A percentile compares a stretch with the other conserved stretches of the same genome.
Evolutionary conservation across 2,797 vertebrate genomes (phyloP).

Genomic region (Rousettus madagascariensis): DNA sequence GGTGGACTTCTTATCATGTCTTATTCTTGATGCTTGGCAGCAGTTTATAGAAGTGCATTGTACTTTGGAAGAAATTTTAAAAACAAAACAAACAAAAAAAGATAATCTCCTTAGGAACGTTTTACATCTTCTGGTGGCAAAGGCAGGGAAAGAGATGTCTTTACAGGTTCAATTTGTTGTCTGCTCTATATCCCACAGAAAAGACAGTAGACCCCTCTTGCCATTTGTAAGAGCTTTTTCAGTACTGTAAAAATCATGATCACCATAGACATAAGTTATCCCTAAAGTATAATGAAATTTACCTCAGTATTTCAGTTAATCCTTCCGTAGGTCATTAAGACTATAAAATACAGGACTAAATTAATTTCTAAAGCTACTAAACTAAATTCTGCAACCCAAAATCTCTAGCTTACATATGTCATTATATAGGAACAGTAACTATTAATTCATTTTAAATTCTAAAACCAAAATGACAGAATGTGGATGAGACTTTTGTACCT

Average conservation of each 20-base stretch:
- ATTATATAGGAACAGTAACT: not conserved
- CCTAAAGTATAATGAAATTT: not conserved
- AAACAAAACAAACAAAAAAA: not conserved
- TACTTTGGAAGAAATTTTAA: slow-evolving; percentile 20
- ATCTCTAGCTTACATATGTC: not conserved
- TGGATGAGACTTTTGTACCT: not conserved
- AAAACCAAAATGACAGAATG: not conserved
- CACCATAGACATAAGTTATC: not conserved
- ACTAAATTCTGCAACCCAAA: not conserved
- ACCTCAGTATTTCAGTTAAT: slow-evolving; percentile 30
- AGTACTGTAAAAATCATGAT: not conserved
- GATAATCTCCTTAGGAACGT: not conserved
- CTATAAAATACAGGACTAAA: slow-evolving; percentile 3
- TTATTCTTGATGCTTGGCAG: slow-evolving; percentile 15
- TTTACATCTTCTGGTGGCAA: not conserved
- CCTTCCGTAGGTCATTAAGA: not conserved
- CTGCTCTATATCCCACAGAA: slow-evolving; percentile 37
- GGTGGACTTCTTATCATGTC: not conserved
- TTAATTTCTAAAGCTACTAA: slow-evolving; percentile 38
- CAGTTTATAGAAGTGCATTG: not conserved
- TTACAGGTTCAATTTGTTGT: slow-evolving; percentile 65
- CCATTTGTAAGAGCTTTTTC: not conserved
- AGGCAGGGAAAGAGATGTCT: not conserved
- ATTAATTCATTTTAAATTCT: not conserved
- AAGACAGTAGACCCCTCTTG: not conserved